Percentiles rank a stretch among this genome's conserved stretches.
Evolutionary conservation across 1,140 invertebrate genomes (phyloP).

Genomic region (Adelges cooleyi): DNA sequence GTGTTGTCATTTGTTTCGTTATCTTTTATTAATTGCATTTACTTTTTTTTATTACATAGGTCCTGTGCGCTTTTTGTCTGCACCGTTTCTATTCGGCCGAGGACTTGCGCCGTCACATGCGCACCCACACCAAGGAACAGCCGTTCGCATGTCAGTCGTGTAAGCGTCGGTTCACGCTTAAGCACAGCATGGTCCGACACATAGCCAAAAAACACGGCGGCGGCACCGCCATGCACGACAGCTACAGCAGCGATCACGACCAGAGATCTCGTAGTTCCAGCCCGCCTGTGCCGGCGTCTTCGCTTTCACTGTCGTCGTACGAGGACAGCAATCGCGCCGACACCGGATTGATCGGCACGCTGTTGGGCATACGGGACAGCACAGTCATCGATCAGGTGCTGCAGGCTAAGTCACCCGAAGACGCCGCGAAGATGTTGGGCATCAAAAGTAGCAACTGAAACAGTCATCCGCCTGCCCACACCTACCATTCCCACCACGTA

Average conservation of each 20-base stretch:
- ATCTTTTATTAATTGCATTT: background rate
- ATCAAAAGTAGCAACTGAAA: conserved; percentile 39
- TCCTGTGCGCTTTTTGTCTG: conserved; percentile 83
- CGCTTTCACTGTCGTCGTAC: conserved; percentile 35
- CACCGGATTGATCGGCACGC: conserved; percentile 73
- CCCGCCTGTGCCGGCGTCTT: conserved; percentile 36
- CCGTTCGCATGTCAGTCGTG: conserved; percentile 73
- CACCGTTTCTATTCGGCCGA: conserved; percentile 88
- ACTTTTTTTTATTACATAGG: conserved; percentile 41
- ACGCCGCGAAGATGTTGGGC: conserved; percentile 75
- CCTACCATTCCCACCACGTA: no score
- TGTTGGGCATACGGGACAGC: conserved; percentile 73
- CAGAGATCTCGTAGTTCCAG: conserved; percentile 35
- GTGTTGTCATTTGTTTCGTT: background rate
- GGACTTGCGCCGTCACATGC: conserved; percentile 81
- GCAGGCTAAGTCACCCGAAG: conserved; percentile 60
- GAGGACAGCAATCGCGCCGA: conserved; percentile 40
- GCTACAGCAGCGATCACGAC: conserved; percentile 39
- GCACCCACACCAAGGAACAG: conserved; percentile 72
- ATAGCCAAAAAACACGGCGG: conserved; percentile 34
- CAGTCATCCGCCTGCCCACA: no score
- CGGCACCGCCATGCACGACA: conserved; percentile 38
- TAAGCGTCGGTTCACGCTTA: conserved; percentile 71
- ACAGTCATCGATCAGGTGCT: conserved; percentile 78
- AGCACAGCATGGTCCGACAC: conserved; percentile 85